phyloP scores from a whole-genome alignment of 2,797 vertebrate genomes.

The Myoxocephalus aenaeus region DNA sequence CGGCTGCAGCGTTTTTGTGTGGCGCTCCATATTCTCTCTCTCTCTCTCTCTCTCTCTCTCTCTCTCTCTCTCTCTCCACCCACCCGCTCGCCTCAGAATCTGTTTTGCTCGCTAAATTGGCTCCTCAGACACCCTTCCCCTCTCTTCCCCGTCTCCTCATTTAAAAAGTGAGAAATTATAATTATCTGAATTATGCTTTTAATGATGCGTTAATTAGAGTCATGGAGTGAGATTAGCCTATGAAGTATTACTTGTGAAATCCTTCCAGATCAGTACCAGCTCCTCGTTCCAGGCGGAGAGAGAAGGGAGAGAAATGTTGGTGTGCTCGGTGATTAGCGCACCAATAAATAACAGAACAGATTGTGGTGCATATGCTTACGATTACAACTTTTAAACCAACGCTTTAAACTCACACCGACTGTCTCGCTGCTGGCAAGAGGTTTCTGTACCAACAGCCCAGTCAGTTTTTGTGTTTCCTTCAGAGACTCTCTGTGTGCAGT shows the following conservation, averaged over 20 bases:
- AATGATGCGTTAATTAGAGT: slow-evolving; percentile 94
- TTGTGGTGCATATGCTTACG: slow-evolving; percentile 86
- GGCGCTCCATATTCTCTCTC: no score
- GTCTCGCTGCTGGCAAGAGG: slow-evolving; percentile 71
- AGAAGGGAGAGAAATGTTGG: slow-evolving; percentile 68
- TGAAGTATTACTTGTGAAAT: slow-evolving; percentile 89
- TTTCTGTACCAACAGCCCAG: slow-evolving; percentile 64
- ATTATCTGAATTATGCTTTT: slow-evolving; percentile 94
- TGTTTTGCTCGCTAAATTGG: slow-evolving; percentile 84
- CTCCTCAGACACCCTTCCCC: slow-evolving; percentile 82
- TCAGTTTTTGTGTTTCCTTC: slow-evolving; percentile 65
- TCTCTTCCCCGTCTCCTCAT: slow-evolving; percentile 83
- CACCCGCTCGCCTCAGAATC: slow-evolving; percentile 73
- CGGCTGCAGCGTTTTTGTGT: not conserved
- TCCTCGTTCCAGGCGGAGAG: slow-evolving; percentile 60
- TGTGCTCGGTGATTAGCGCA: slow-evolving; percentile 81
- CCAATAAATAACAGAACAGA: slow-evolving; percentile 87
- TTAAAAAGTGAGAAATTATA: slow-evolving; percentile 92
- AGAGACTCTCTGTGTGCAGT: slow-evolving; percentile 55
- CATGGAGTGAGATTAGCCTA: slow-evolving; percentile 89
- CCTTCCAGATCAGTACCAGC: slow-evolving; percentile 81
- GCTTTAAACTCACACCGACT: slow-evolving; percentile 80
- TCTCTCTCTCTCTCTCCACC: slow-evolving; percentile 43
- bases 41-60: not conserved
- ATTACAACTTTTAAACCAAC: slow-evolving; percentile 85